phyloP scores from a whole-genome alignment of 2,888 invertebrate genomes.

The Drosophila dives region DNA sequence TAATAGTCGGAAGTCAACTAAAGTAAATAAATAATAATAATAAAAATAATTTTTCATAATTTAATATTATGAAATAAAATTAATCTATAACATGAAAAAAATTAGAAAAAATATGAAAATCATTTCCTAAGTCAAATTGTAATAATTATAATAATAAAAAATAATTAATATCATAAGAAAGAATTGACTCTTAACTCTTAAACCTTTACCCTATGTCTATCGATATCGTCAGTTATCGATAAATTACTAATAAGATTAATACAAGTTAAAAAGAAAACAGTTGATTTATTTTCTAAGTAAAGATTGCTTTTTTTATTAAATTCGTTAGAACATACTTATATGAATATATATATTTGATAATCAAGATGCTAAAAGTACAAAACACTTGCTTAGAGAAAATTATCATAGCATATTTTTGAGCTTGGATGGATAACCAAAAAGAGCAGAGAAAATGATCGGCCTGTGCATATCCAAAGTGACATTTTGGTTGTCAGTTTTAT shows the following conservation, averaged over 20 bases:
- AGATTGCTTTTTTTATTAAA: too few species aligned
- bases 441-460: not conserved
- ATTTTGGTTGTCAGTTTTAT: constrained; percentile 48
- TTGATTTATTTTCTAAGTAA: not conserved
- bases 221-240: too few species aligned
- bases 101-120: not conserved
- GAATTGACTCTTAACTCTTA: not conserved
- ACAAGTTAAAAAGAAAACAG: not conserved
- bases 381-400: not conserved
- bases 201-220: not conserved
- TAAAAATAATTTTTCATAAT: not conserved
- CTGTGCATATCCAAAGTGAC: constrained; percentile 28
- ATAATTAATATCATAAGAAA: too few species aligned
- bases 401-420: constrained; percentile 8
- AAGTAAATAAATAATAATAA: too few species aligned
- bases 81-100: too few species aligned
- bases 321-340: not conserved
- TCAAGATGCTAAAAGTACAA: not conserved
- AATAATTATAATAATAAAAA: too few species aligned
- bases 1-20: not conserved
- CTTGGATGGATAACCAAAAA: not conserved
- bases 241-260: not conserved
- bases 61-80: not conserved
- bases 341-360: not conserved
- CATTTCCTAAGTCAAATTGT: rapidly evolving